Conservation (phyloP, 2,888 invertebrate genomes). For the Dexiosoma caninum region DNA sequence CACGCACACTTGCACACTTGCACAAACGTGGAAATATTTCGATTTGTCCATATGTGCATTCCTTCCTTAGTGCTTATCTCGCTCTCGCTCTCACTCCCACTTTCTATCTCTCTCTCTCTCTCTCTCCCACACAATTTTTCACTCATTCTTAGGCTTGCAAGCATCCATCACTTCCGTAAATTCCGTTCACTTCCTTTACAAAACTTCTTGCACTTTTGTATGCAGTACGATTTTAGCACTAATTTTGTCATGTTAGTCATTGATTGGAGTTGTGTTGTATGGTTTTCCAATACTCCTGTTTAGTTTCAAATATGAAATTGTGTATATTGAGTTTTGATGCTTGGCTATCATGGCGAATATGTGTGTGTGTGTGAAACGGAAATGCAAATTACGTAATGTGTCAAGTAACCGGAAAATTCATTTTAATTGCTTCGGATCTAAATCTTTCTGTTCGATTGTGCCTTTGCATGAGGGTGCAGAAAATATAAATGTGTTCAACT, state of each 20-base stretch:
- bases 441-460: background rate
- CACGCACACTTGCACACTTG: background rate
- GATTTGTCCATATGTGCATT: constrained; percentile 23
- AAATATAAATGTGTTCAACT: constrained; percentile 30
- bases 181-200: background rate
- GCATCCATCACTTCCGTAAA: background rate
- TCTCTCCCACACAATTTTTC: background rate
- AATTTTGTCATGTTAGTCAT: constrained; percentile 63
- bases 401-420: constrained; percentile 77
- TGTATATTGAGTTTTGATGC: background rate
- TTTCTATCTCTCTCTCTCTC: background rate
- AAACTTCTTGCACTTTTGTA: constrained; percentile 52
- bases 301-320: background rate
- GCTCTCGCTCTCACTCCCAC: background rate
- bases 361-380: constrained; percentile 66
- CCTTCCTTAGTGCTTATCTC: background rate
- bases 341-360: background rate
- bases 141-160: background rate
- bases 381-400: constrained; percentile 77
- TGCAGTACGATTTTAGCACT: constrained; percentile 59
- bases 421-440: constrained; percentile 72
- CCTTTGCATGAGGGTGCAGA: background rate
- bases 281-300: constrained; percentile 55
- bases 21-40: background rate
- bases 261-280: constrained; percentile 63